A percentile compares a stretch with the other conserved stretches of the same genome.
Evolutionary conservation across 2,797 vertebrate species (phyloP).

Genomic region (Enteromius viviparus): DNA sequence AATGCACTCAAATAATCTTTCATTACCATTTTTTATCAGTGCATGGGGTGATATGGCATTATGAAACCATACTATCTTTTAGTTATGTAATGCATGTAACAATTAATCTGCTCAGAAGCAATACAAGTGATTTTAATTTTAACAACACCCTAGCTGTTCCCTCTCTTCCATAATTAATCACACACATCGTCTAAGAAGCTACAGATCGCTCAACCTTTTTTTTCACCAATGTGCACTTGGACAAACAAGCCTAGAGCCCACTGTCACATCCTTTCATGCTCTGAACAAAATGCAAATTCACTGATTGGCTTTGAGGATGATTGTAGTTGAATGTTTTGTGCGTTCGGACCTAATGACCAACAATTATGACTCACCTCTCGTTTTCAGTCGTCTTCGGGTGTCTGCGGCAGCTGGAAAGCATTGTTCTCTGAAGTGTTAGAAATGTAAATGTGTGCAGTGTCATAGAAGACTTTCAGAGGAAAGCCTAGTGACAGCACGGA

Average conservation of each 20-base stretch:
- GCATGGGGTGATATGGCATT: no score
- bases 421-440: conserved; percentile 64
- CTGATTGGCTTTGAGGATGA: conserved; percentile 29
- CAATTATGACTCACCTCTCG: conserved; percentile 34
- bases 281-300: not conserved
- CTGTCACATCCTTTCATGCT: conserved; percentile 45
- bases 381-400: conserved; percentile 10
- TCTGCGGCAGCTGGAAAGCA: conserved; percentile 29
- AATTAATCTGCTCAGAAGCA: not conserved
- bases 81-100: not conserved
- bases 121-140: not conserved
- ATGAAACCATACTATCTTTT: not conserved
- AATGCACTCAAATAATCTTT: no score
- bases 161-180: conserved; percentile 25
- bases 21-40: no score
- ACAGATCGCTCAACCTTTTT: conserved; percentile 32
- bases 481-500: not conserved
- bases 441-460: conserved; percentile 72
- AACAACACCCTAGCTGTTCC: not conserved
- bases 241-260: conserved; percentile 29
- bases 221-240: conserved; percentile 34
- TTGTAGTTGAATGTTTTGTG: conserved; percentile 23
- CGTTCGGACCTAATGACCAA: conserved; percentile 28
- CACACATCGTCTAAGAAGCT: not conserved
- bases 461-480: conserved; percentile 70